phyloP scores from a whole-genome alignment of 2,113 vertebrate species.

The Mungos mungo region DNA sequence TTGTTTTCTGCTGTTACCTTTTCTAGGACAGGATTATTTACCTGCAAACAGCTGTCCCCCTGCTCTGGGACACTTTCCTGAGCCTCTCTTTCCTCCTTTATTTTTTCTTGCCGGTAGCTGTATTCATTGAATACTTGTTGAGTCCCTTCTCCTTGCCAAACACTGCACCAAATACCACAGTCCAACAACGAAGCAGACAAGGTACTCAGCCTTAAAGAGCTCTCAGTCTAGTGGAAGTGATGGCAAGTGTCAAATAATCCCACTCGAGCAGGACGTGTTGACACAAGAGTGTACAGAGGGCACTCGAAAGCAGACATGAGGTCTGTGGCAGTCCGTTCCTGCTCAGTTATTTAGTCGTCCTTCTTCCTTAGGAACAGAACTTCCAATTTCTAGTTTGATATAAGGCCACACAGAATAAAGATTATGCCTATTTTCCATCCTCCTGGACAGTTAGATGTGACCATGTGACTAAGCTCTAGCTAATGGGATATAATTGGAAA shows the following conservation, averaged over 20 bases:
- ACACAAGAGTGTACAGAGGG: background rate
- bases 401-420: background rate
- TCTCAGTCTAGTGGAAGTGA: background rate
- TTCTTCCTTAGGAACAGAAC: background rate
- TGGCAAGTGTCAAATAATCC: background rate
- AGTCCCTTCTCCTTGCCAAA: background rate
- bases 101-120: background rate
- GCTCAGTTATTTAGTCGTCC: background rate
- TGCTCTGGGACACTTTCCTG: background rate
- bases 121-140: background rate
- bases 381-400: background rate
- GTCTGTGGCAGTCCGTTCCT: background rate
- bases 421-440: background rate
- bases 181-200: background rate
- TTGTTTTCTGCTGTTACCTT: background rate
- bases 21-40: background rate
- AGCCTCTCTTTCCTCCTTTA: background rate
- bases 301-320: background rate
- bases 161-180: background rate
- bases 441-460: background rate
- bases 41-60: background rate
- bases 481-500: background rate
- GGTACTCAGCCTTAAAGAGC: background rate
- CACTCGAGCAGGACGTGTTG: background rate
- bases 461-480: background rate